Conservation (phyloP, 2,888 invertebrate genomes). For the Craniophora ligustri region DNA sequence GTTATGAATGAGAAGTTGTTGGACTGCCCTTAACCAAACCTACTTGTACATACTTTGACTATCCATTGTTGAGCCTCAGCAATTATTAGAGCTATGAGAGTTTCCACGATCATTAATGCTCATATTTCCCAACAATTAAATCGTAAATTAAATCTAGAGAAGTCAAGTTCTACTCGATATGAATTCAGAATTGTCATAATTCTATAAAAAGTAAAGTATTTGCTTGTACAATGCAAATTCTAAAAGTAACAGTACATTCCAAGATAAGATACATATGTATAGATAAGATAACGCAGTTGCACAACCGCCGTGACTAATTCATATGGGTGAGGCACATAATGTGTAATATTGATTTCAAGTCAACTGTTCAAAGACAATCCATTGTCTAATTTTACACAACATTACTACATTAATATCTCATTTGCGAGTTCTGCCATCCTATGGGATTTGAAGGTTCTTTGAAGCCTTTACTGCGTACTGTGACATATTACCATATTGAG, state of each 20-base stretch:
- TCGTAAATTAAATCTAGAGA: background rate
- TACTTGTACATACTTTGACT: too few species aligned
- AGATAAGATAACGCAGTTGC: constrained; percentile 3
- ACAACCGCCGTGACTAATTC: constrained; percentile 13
- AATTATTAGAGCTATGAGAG: too few species aligned
- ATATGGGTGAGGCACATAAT: constrained; percentile 4
- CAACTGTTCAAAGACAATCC: constrained; percentile 6
- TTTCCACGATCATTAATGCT: too few species aligned
- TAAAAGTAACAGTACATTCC: background rate
- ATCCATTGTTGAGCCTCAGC: too few species aligned
- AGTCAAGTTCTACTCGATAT: background rate
- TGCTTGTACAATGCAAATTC: background rate
- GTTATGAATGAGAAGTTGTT: too few species aligned
- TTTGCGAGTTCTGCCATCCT: too few species aligned
- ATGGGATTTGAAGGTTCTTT: too few species aligned
- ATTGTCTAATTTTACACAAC: constrained; percentile 24
- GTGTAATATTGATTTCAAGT: constrained; percentile 12
- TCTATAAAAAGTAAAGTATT: background rate
- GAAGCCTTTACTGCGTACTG: too few species aligned
- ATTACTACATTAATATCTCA: constrained; percentile 1
- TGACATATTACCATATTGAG: too few species aligned
- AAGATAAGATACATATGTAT: constrained; percentile 1
- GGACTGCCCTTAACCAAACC: background rate
- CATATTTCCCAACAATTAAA: too few species aligned
- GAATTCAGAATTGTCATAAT: background rate